Conservation (phyloP, 2,797 vertebrate species). For the Avahi laniger region DNA sequence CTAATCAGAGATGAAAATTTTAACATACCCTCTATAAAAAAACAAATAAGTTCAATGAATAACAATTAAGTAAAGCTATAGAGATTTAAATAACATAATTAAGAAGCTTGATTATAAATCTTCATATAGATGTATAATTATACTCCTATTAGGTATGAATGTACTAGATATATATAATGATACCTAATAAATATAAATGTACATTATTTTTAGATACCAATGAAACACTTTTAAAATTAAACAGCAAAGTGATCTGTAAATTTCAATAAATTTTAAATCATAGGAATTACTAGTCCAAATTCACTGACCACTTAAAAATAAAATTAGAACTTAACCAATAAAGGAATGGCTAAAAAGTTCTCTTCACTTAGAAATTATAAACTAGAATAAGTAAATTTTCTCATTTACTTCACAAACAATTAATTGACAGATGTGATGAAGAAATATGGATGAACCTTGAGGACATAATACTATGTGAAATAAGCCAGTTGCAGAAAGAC, state of each 20-base stretch:
- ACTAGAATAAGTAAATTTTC: background rate
- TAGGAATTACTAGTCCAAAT: background rate
- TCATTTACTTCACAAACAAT: background rate
- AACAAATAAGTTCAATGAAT: background rate
- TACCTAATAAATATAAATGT: background rate
- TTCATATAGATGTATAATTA: background rate
- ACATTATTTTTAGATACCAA: background rate
- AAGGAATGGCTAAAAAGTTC: background rate
- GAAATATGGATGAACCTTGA: background rate
- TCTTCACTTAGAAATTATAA: slow-evolving; percentile 3
- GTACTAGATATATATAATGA: background rate
- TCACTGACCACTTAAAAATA: background rate
- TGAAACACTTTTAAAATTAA: background rate
- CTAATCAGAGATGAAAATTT: background rate
- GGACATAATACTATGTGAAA: background rate
- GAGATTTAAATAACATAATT: background rate
- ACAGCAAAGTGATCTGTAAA: background rate
- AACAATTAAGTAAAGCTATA: background rate
- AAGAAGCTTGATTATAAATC: background rate
- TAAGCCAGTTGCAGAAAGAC: background rate
- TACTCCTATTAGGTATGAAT: background rate
- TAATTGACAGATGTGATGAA: background rate
- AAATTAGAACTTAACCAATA: slow-evolving; percentile 25
- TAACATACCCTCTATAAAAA: background rate
- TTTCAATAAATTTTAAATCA: background rate